Percentiles rank a stretch among this genome's conserved stretches.
These are phyloP conservation scores for Clarias macrocephalus DNA, from an alignment of 2,113 vertebrate genomes.

Conservation along the genomic window DNA sequence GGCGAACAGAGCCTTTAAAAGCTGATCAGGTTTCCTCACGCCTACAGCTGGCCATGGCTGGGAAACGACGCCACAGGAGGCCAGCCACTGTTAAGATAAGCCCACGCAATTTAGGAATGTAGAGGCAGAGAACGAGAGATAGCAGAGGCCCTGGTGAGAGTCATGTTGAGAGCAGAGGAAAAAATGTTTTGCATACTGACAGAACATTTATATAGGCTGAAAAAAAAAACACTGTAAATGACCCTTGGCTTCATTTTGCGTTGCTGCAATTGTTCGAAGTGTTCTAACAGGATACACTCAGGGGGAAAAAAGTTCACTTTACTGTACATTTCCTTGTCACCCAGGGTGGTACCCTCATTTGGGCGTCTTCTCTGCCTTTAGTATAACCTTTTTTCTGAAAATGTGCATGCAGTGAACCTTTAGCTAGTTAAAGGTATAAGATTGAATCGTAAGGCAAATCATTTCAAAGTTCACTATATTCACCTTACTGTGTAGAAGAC, in stretches of 20 bases:
- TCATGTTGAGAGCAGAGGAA: too few relatives aligned
- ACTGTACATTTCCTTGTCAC: too few relatives aligned
- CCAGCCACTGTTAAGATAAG: constrained; percentile 43
- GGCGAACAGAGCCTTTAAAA: constrained; percentile 48
- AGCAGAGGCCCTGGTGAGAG: neutral
- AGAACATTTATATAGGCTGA: neutral
- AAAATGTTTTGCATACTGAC: neutral
- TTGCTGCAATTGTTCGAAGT: neutral
- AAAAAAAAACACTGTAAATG: neutral
- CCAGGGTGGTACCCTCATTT: neutral
- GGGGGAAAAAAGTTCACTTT: neutral
- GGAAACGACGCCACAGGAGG: constrained; percentile 30
- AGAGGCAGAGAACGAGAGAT: constrained; percentile 7
- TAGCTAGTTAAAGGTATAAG: neutral
- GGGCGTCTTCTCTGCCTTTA: neutral
- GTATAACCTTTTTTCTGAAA: neutral
- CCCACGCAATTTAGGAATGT: constrained; percentile 26
- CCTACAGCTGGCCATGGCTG: constrained; percentile 21
- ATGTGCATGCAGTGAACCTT: neutral
- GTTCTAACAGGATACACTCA: neutral
- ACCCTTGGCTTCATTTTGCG: neutral
- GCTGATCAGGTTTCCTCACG: constrained; percentile 51
- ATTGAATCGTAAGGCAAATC: neutral
- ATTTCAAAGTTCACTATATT: neutral
- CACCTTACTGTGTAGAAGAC: neutral